Conservation (phyloP, 2,888 invertebrate species). For the Pachymerium ferrugineum region DNA sequence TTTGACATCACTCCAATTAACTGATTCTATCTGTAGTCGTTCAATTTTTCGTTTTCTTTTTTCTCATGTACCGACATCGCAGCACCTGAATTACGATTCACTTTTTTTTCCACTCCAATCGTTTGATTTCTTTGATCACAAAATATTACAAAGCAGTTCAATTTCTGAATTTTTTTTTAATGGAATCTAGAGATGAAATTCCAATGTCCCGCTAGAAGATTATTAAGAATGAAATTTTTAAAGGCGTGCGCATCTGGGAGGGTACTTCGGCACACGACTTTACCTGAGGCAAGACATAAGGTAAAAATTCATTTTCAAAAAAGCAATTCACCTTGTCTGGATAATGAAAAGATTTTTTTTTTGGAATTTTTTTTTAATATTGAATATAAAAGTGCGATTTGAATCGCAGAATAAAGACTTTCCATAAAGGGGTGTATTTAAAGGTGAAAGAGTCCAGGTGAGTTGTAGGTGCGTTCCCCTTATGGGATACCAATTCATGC, state of each 20-base stretch:
- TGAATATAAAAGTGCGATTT: not conserved
- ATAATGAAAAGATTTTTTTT: conserved; percentile 6
- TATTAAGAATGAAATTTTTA: conserved; percentile 21
- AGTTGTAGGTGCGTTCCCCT: conserved; percentile 25
- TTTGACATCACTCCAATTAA: conserved; percentile 23
- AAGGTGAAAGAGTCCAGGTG: conserved; percentile 22
- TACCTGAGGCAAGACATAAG: conserved; percentile 13
- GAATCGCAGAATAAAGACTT: not conserved
- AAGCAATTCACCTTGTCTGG: conserved; percentile 21
- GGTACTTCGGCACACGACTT: conserved; percentile 25
- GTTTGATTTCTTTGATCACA: conserved; percentile 3
- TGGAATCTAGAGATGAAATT: not conserved
- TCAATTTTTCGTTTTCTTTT: conserved; percentile 16
- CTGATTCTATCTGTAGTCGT: conserved; percentile 22
- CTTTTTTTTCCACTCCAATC: not conserved
- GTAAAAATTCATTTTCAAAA: conserved; percentile 24
- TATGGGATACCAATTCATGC: conserved; percentile 11
- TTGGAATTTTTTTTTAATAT: not conserved
- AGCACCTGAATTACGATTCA: not conserved
- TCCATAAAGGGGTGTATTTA: not conserved
- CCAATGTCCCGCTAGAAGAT: not conserved
- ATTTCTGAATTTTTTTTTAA: conserved; percentile 5
- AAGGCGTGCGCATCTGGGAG: conserved; percentile 22
- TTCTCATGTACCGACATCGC: not conserved
- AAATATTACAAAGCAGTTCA: not conserved